Base-by-base conservation (phyloP, 2,113 vertebrate species). In the Cariama cristata region DNA sequence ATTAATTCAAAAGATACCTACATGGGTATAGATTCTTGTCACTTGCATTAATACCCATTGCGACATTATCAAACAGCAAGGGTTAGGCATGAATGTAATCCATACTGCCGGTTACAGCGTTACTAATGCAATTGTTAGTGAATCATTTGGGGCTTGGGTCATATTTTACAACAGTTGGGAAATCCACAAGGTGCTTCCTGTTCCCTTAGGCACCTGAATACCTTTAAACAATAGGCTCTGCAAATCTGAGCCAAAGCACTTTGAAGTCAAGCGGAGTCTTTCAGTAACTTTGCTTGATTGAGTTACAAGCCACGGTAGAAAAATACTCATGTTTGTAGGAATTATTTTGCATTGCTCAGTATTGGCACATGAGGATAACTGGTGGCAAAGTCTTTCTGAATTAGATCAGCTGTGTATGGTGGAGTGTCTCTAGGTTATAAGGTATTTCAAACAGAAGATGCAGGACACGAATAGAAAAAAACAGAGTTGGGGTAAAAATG, bases 341-440 rank as follows among this genome's bases (percentile, higher is more conserved):
- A 13, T 45, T 45, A 17, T 22, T 90, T 85, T 71, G 11, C 17
- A 1, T 71, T 92, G 30, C 73, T 86, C 32, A 16, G 28, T 35
- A 42, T 58, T 0, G 0, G 30, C 52, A 35, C 6, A 1, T 59
- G 35, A 77, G 24, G 15, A 11, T 62, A 84, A 62, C 38, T 35
- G 23, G 49, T 85, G 62, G 58, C 10, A 9, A 49, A 66, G 40
- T 26, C 44, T 58, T 69, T 53, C 58, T 79, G 77, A 73, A 58
- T 47, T 60, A 52, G 12, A 77, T n/a, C n/a, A 58, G 4, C 33
- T 90, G 32, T 62, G n/a, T 66, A 8, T 22, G 49, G 55, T 45
- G 60, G 26, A 64, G 24, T 13, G 17, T 71, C 66, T 85, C 74
- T 73, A 64, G 30, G 13, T 3, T 68, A 12, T 56, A 38, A 81